Conservation (phyloP, 2,888 invertebrate genomes). For the Adineta ricciae region DNA sequence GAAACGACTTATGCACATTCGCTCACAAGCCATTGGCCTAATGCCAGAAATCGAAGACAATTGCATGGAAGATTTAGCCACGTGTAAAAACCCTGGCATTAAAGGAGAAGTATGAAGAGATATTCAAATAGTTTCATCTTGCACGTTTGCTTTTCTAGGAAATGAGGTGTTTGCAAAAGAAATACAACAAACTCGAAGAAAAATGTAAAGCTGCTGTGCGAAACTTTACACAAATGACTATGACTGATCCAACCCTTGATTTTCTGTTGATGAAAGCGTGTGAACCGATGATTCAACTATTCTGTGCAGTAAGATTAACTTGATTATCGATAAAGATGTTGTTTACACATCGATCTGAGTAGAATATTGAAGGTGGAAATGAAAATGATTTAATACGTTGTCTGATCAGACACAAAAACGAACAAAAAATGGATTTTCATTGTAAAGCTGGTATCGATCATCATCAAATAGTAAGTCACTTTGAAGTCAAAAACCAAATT, state of each 20-base stretch:
- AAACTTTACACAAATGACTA: conserved; percentile 76
- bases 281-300: conserved; percentile 71
- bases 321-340: not conserved
- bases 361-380: not conserved
- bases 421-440: conserved; percentile 68
- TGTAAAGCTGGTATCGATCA: conserved; percentile 89
- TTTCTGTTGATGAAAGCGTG: conserved; percentile 74
- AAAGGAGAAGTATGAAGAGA: conserved; percentile 60
- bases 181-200: conserved; percentile 44
- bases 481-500: not conserved
- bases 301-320: conserved; percentile 54
- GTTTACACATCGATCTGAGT: not conserved
- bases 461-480: conserved; percentile 64
- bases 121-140: not conserved
- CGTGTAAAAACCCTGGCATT: conserved; percentile 67
- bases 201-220: conserved; percentile 66
- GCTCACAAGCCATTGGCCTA: conserved; percentile 80
- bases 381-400: conserved; percentile 55
- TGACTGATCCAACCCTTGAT: conserved; percentile 72
- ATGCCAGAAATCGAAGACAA: conserved; percentile 83
- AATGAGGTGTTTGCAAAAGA: conserved; percentile 76
- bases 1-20: conserved; percentile 77
- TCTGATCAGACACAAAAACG: conserved; percentile 78
- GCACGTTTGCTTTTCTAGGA: conserved; percentile 54
- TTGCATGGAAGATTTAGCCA: conserved; percentile 74